Base-by-base conservation (phyloP, 2,113 vertebrate genomes). In the Coracopsis vasa region DNA sequence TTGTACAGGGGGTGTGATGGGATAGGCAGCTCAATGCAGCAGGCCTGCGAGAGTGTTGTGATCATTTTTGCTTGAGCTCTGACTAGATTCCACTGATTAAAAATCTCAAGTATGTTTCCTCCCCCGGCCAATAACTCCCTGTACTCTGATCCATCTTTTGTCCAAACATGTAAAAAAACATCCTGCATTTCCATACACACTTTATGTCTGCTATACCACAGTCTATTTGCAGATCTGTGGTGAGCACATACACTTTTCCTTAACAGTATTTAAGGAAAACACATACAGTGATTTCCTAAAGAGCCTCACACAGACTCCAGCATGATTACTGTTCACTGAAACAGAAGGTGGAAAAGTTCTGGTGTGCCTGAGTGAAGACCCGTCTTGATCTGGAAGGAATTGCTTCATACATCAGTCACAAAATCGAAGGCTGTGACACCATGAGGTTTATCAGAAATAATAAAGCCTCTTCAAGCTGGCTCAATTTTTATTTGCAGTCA, bases 41-140 rank as follows among this genome's bases (percentile, higher is more conserved):
- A 93, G 45, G 20, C 13, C 5, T 1, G 3, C 0, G 0, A 54
- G 47, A 61, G 39, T 3, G 6, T 31, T n/a, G 48, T 12, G n/a
- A 61, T 61, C 41, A 2, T 15, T 88, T 74, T 25, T 13, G 6
- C 51, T n/a, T 42, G 25, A 54, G 39, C 39, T 66, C 39, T 7
- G 16, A 37, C 45, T 54, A 8, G 9, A 45, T 20, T 69, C 35
- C 25, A 10, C 24, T 42, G 20, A 39, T 50, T 72, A 47, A 86
- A 96, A 56, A 1, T 16, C 56, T 58, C 13, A 58, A 19, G 9
- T 6, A 5, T 25, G 13, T 4, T 24, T n/a, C 31, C 11, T 7
- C 9, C 2, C 1, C 4, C 9, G 11, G 33, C 27, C 33, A 41
- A 1, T 21, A 50, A 29, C 33, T 87, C 62, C 51, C 42, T 47